phyloP scores from a whole-genome alignment of 2,888 invertebrate genomes.

The Cheilosia urbana region DNA sequence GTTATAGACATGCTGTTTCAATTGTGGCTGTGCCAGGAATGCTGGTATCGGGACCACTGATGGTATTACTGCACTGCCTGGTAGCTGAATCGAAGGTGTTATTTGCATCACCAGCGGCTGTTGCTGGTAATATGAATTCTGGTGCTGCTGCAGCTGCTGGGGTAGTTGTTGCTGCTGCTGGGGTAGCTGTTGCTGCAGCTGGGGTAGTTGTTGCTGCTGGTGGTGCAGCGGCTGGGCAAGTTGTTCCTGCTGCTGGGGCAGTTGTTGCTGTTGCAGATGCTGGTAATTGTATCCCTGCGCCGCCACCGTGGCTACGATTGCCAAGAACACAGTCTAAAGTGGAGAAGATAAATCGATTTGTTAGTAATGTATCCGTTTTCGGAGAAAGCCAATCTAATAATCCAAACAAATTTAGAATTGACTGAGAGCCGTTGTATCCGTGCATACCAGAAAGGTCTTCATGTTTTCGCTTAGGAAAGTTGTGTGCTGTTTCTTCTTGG shows the following conservation, averaged over 20 bases:
- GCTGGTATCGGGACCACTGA: slow-evolving; percentile 26
- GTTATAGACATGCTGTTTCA: slow-evolving; percentile 71
- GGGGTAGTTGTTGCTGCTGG: slow-evolving; percentile 76
- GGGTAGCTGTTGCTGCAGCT: slow-evolving; percentile 71
- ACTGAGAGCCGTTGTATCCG: slow-evolving; percentile 28
- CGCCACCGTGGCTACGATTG: slow-evolving; percentile 55
- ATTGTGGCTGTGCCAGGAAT: slow-evolving; percentile 57
- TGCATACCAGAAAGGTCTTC: slow-evolving; percentile 83
- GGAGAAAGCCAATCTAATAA: slow-evolving; percentile 25
- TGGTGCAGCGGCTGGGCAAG: slow-evolving; percentile 74
- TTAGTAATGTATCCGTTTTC: slow-evolving; percentile 16
- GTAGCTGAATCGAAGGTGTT: slow-evolving; percentile 54
- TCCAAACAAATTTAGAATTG: slow-evolving; percentile 32
- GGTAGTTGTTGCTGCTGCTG: slow-evolving; percentile 75
- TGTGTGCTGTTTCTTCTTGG: slow-evolving; percentile 78
- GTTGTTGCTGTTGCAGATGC: slow-evolving; percentile 69
- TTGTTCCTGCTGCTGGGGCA: slow-evolving; percentile 71
- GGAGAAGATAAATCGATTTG: slow-evolving; percentile 4
- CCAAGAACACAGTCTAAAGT: slow-evolving; percentile 67
- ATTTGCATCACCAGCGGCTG: slow-evolving; percentile 65
- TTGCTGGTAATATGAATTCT: slow-evolving; percentile 40
- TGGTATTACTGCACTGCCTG: slow-evolving; percentile 21
- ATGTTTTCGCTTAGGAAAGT: slow-evolving; percentile 80
- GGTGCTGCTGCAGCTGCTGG: slow-evolving; percentile 53
- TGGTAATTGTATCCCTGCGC: slow-evolving; percentile 68